Percentiles rank a stretch among this genome's conserved stretches.
Conservation (phyloP, 2,888 invertebrate genomes). For the Drosophila multiciliata region DNA sequence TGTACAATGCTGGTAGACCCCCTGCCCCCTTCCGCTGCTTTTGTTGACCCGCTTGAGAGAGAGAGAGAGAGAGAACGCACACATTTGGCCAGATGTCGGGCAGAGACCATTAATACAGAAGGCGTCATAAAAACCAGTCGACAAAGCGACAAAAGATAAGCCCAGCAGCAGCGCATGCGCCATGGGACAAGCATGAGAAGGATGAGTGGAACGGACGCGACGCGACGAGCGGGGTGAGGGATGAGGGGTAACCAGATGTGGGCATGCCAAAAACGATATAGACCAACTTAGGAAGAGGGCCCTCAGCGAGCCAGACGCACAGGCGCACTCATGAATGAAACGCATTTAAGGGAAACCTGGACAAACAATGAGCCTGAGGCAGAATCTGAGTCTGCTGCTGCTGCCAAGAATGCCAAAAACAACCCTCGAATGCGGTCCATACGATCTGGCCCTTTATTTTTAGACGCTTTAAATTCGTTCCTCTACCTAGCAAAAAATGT, state of each 20-base stretch:
- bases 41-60: background rate
- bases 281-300: constrained; percentile 51
- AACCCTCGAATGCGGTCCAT: constrained; percentile 48
- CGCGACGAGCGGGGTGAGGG: background rate
- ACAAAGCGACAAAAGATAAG: constrained; percentile 67
- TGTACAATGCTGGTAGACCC: constrained; percentile 25
- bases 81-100: constrained; percentile 66
- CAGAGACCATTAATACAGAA: constrained; percentile 47
- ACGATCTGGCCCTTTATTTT: constrained; percentile 43
- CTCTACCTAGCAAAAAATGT: constrained; percentile 45
- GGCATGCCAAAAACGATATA: constrained; percentile 62
- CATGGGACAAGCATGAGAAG: constrained; percentile 34
- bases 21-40: background rate
- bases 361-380: constrained; percentile 42
- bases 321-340: constrained; percentile 58
- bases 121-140: constrained; percentile 65
- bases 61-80: constrained; percentile 8
- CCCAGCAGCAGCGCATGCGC: constrained; percentile 52
- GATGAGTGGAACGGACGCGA: background rate
- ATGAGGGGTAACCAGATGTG: constrained; percentile 58
- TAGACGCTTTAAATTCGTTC: constrained; percentile 18
- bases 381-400: background rate
- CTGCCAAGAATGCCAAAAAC: constrained; percentile 28
- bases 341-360: constrained; percentile 25
- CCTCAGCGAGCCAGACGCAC: constrained; percentile 9